Evolutionary conservation across 2,113 vertebrate species (phyloP).

Genomic region (Epinephelus cyanopodus): DNA sequence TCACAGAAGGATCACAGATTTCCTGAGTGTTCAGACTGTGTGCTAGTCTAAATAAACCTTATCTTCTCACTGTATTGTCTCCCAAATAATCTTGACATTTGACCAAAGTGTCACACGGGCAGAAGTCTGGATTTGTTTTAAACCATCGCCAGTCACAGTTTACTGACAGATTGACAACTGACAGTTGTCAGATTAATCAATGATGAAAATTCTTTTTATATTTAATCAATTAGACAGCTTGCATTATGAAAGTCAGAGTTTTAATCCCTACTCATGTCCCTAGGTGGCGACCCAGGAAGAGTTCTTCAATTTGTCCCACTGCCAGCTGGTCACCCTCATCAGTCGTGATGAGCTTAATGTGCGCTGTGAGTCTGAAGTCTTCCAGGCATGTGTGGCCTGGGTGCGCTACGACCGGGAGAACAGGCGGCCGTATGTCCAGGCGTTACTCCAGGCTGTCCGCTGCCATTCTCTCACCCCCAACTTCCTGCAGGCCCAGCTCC

Average conservation of each 20-base stretch:
- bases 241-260: not conserved
- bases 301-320: constrained; percentile 94
- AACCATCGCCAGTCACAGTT: too few relatives aligned
- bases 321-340: constrained; percentile 93
- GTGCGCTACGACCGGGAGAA: constrained; percentile 91
- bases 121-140: not conserved
- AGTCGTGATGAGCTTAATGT: constrained; percentile 97
- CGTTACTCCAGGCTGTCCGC: constrained; percentile 93
- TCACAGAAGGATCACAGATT: not conserved
- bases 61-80: constrained; percentile 4
- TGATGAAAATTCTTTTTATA: not conserved
- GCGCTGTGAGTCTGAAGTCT: constrained; percentile 96
- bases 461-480: constrained; percentile 94
- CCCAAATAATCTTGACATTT: not conserved
- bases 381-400: constrained; percentile 95
- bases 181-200: not conserved
- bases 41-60: not conserved
- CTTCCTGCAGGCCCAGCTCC: constrained; percentile 94
- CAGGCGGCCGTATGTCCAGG: constrained; percentile 90
- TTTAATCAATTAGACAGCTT: not conserved
- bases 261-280: not conserved
- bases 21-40: not conserved
- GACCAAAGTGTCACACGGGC: not conserved
- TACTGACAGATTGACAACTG: too few relatives aligned
- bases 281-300: constrained; percentile 96